Conservation (phyloP, 2,888 invertebrate species). For the Cylindroiulus punctatus region DNA sequence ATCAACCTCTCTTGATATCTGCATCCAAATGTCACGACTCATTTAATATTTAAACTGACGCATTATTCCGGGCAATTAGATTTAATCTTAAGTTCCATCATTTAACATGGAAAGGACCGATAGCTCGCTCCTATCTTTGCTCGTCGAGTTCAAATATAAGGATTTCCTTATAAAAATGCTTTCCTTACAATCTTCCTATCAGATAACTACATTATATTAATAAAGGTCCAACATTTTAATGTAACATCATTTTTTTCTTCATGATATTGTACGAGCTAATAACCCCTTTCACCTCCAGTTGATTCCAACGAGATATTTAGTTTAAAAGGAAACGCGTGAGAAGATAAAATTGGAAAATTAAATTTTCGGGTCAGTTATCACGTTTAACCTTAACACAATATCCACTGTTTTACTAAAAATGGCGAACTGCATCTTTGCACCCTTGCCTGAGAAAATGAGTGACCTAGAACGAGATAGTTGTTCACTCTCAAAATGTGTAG, state of each 20-base stretch:
- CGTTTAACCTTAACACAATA: background rate
- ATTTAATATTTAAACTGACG: conserved; percentile 33
- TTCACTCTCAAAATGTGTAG: background rate
- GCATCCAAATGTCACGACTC: conserved; percentile 27
- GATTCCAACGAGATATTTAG: background rate
- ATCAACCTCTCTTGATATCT: conserved; percentile 16
- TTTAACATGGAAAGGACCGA: background rate
- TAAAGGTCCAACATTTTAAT: background rate
- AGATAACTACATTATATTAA: background rate
- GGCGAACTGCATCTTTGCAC: background rate
- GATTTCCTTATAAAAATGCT: background rate
- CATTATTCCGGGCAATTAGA: conserved; percentile 42
- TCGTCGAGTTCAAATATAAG: background rate
- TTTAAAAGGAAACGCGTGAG: conserved; percentile 15
- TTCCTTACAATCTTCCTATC: background rate
- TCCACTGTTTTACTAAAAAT: background rate
- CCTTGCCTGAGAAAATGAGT: conserved; percentile 2
- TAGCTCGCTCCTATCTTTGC: background rate
- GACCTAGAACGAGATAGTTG: background rate
- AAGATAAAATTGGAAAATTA: background rate
- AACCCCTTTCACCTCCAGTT: background rate
- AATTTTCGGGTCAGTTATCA: background rate
- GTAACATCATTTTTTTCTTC: background rate
- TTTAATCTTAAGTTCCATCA: conserved; percentile 23
- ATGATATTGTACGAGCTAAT: background rate